A percentile compares a stretch with the other conserved stretches of the same genome.
phyloP scores from a whole-genome alignment of 2,797 vertebrate genomes.

The Xenops minutus region DNA sequence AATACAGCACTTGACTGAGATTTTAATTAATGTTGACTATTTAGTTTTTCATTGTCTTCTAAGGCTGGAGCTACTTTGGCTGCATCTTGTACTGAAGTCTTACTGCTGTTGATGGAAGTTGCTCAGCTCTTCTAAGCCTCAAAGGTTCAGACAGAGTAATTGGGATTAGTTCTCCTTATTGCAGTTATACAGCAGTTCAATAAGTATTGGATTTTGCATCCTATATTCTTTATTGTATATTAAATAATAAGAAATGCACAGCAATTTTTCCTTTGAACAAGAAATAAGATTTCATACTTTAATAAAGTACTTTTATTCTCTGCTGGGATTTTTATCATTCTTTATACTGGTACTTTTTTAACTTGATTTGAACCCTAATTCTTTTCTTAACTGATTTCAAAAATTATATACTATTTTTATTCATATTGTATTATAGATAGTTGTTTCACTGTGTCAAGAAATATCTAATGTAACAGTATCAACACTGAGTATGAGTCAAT shows the following conservation, averaged over 20 bases:
- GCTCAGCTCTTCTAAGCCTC: not conserved
- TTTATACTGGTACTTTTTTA: not conserved
- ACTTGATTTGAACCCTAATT: fast-evolving
- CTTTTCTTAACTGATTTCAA: not conserved
- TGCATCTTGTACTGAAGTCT: not conserved
- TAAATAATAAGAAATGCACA: not conserved
- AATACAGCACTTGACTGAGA: not conserved
- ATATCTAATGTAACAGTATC: not conserved
- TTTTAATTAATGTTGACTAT: not conserved
- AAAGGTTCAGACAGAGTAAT: not conserved
- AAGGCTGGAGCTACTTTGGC: not conserved
- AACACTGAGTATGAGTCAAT: not conserved
- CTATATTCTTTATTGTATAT: not conserved
- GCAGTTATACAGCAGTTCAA: not conserved
- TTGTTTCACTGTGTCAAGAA: not conserved
- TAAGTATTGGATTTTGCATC: not conserved
- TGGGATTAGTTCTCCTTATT: not conserved
- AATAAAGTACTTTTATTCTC: not conserved
- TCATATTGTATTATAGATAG: not conserved
- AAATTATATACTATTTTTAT: not conserved
- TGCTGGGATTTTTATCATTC: not conserved
- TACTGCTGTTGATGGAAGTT: not conserved
- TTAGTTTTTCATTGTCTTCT: not conserved
- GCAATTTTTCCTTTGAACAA: not conserved
- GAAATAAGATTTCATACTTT: not conserved